Conservation (phyloP, 2,797 vertebrate species). For the Lindbergichthys nudifrons region DNA sequence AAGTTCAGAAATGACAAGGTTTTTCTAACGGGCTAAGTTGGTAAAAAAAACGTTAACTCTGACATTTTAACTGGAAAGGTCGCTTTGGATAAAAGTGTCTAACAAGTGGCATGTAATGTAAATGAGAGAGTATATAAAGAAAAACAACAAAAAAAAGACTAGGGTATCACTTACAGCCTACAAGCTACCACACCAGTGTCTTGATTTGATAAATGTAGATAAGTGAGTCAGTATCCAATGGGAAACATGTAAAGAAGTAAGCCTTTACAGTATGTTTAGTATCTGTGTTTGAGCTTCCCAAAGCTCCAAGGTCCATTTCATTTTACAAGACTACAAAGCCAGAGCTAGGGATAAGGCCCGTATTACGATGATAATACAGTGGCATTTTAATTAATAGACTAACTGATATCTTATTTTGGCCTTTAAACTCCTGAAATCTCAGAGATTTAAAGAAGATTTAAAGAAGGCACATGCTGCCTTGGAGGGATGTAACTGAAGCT, state of each 20-base stretch:
- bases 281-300: conserved; percentile 28
- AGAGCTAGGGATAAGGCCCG: conserved; percentile 44
- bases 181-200: not conserved
- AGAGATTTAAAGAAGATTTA: conserved; percentile 46
- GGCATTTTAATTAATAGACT: conserved; percentile 66
- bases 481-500: conserved; percentile 28
- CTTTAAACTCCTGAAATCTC: conserved; percentile 51
- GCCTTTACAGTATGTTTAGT: conserved; percentile 8
- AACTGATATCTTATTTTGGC: conserved; percentile 51
- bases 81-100: not conserved
- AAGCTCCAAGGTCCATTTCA: conserved; percentile 37
- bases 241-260: not conserved
- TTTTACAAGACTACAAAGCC: conserved; percentile 44
- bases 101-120: too few relatives aligned
- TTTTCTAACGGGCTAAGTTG: not conserved
- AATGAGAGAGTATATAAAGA: conserved; percentile 4
- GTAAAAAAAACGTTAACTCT: conserved; percentile 8
- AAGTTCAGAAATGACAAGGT: not conserved
- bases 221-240: conserved; percentile 10
- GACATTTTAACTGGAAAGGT: conserved; percentile 3
- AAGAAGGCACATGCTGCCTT: conserved; percentile 34
- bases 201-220: conserved; percentile 1
- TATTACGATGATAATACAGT: conserved; percentile 51
- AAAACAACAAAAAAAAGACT: not conserved
- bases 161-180: conserved; percentile 7